Percentiles rank a stretch among this genome's conserved stretches.
Conservation (phyloP, 2,797 vertebrate species). For the Eulemur rubriventer region DNA sequence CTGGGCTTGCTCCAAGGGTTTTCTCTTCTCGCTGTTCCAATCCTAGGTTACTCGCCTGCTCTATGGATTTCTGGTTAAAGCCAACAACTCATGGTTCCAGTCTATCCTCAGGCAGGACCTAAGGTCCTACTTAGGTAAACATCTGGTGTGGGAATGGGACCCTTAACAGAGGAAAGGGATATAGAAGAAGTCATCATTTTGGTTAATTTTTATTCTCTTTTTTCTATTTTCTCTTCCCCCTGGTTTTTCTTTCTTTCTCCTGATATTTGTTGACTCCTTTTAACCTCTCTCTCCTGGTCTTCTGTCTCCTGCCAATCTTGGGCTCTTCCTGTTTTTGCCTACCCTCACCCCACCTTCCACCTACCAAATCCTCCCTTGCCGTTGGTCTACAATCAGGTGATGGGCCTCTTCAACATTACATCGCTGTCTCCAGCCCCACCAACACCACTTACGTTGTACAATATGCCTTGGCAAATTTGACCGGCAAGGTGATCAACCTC, state of each 20-base stretch:
- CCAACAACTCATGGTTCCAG: conserved; percentile 96
- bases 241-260: neutral
- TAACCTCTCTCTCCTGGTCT: neutral
- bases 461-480: conserved; percentile 92
- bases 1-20: neutral
- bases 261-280: neutral
- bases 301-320: neutral
- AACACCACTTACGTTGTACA: conserved; percentile 87
- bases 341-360: neutral
- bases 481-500: conserved; percentile 86
- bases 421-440: conserved; percentile 86
- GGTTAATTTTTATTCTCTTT: neutral
- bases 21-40: neutral
- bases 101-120: conserved; percentile 88
- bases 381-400: conserved; percentile 81
- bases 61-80: conserved; percentile 91
- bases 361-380: neutral
- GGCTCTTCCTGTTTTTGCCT: neutral
- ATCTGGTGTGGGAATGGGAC: neutral
- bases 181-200: neutral
- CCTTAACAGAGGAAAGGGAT: neutral
- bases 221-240: neutral
- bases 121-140: conserved; percentile 86
- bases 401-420: conserved; percentile 91
- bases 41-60: conserved; percentile 92